Conservation (phyloP, 2,888 invertebrate genomes). For the Bedellia somnulentella region DNA sequence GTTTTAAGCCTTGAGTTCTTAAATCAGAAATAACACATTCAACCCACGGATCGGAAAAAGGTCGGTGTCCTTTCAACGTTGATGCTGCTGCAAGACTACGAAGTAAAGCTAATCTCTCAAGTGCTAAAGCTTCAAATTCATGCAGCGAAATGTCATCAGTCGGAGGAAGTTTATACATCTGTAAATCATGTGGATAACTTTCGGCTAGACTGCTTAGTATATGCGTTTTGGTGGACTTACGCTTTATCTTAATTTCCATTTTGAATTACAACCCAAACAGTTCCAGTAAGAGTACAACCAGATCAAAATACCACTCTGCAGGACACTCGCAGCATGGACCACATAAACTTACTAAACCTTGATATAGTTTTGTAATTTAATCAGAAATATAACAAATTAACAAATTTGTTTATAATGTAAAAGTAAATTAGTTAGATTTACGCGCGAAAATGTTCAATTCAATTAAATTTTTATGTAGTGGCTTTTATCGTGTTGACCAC, state of each 20-base stretch:
- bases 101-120: constrained; percentile 80
- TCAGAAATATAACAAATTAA: too few relatives aligned
- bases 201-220: constrained; percentile 45
- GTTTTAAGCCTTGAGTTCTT: constrained; percentile 67
- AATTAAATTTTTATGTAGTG: too few relatives aligned
- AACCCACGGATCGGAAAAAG: constrained; percentile 69
- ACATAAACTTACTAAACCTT: too few relatives aligned
- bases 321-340: too few relatives aligned
- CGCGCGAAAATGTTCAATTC: too few relatives aligned
- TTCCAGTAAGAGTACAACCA: too few relatives aligned
- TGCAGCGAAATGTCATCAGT: constrained; percentile 70
- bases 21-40: constrained; percentile 66
- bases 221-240: constrained; percentile 33
- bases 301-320: too few relatives aligned
- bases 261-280: too few relatives aligned
- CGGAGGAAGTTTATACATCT: constrained; percentile 79
- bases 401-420: too few relatives aligned
- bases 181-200: constrained; percentile 73
- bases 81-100: constrained; percentile 76
- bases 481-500: too few relatives aligned
- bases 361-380: too few relatives aligned
- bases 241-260: constrained; percentile 49
- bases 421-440: too few relatives aligned
- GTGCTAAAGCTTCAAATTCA: constrained; percentile 86
- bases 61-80: constrained; percentile 61